Conservation (phyloP, 1,140 invertebrate genomes). For the Drosophila mayri region DNA sequence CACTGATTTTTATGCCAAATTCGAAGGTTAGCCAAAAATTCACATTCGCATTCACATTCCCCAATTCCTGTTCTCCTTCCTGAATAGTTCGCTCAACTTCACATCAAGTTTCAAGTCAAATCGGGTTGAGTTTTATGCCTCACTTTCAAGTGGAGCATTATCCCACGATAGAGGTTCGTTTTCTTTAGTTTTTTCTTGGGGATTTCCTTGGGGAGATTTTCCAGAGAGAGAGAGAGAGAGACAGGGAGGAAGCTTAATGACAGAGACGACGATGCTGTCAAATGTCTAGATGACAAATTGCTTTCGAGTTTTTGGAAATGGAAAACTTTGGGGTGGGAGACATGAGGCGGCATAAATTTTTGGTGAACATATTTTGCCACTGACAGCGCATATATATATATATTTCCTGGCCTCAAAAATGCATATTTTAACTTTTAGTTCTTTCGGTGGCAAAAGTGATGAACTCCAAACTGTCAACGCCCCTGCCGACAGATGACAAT, state of each 20-base stretch:
- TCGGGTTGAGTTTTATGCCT: conserved; percentile 40
- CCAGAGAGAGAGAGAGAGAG: not conserved
- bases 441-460: conserved; percentile 15
- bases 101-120: conserved; percentile 19
- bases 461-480: conserved; percentile 37
- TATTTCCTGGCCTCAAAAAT: conserved; percentile 14
- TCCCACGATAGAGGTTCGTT: conserved; percentile 16
- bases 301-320: conserved; percentile 7
- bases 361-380: conserved; percentile 28
- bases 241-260: conserved; percentile 38
- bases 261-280: conserved; percentile 52
- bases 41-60: conserved; percentile 8
- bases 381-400: conserved; percentile 30
- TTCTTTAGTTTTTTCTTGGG: not conserved
- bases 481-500: conserved; percentile 7
- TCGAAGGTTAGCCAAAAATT: conserved; percentile 51
- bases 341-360: conserved; percentile 50
- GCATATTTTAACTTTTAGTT: conserved; percentile 47
- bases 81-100: conserved; percentile 44
- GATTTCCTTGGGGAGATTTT: conserved; percentile 14
- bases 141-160: conserved; percentile 50
- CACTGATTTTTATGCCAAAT: conserved; percentile 46
- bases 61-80: conserved; percentile 9
- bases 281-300: conserved; percentile 60
- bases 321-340: not conserved